Conservation (phyloP, 2,797 vertebrate species). For the Aquila chrysaetos region DNA sequence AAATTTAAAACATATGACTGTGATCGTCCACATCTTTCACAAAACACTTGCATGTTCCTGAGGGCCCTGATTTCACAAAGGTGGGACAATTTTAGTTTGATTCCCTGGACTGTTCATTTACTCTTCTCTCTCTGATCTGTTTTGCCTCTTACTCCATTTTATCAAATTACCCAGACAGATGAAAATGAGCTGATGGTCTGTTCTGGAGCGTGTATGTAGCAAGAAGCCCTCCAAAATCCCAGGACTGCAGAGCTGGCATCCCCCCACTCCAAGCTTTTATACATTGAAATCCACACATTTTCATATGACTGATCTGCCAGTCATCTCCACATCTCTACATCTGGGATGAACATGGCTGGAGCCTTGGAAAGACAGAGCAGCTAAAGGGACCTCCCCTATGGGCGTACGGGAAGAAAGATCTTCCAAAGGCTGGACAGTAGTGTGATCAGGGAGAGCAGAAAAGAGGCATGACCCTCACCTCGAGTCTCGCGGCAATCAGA, state of each 20-base stretch:
- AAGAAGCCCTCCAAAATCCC: neutral
- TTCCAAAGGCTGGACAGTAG: neutral
- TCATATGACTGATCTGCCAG: neutral
- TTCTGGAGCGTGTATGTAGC: neutral
- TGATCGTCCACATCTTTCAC: neutral
- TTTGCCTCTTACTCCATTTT: neutral
- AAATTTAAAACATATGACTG: conserved; percentile 22
- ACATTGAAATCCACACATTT: neutral
- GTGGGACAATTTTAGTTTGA: neutral
- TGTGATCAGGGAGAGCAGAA: neutral
- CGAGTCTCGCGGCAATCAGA: accelerated
- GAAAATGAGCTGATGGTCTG: neutral
- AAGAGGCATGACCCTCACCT: neutral
- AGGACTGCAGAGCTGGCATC: neutral
- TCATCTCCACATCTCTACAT: neutral
- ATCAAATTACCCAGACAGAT: neutral
- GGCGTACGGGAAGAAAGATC: neutral
- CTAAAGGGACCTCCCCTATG: neutral
- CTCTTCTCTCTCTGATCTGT: neutral
- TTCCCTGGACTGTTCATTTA: neutral
- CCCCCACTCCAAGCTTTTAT: neutral
- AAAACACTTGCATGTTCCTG: neutral
- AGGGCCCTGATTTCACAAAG: neutral
- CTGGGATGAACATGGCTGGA: neutral
- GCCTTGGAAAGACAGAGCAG: neutral